Evolutionary conservation across 2,888 invertebrate species (phyloP).

Genomic region (Drosophila kuntzei): DNA sequence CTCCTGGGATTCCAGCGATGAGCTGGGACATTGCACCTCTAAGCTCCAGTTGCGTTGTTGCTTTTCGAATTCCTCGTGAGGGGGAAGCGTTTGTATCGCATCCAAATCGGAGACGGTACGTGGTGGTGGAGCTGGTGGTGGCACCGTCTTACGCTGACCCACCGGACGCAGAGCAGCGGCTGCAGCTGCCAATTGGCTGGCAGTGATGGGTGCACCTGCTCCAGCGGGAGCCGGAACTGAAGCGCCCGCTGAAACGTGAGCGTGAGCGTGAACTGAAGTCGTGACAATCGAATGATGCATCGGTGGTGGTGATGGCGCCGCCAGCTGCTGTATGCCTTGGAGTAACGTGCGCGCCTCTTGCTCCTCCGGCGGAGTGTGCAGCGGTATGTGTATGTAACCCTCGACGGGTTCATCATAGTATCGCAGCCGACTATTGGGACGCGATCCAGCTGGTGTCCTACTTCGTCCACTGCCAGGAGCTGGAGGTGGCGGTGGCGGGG

Average conservation of each 20-base stretch:
- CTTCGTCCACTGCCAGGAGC: conserved; percentile 78
- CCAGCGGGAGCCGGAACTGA: conserved; percentile 23
- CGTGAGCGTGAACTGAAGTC: conserved; percentile 15
- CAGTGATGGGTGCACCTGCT: conserved; percentile 70
- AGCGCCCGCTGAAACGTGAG: conserved; percentile 25
- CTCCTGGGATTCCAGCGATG: conserved; percentile 87
- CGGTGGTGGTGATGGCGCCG: conserved; percentile 71
- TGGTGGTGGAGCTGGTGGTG: conserved; percentile 33
- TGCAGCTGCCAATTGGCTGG: conserved; percentile 74
- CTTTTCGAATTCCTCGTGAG: conserved; percentile 71
- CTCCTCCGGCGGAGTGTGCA: conserved; percentile 91
- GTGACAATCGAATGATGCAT: conserved; percentile 18
- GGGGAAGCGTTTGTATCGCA: conserved; percentile 87
- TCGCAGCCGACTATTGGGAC: conserved; percentile 85
- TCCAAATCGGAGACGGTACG: conserved; percentile 85
- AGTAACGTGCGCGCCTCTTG: conserved; percentile 85
- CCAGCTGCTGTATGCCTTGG: conserved; percentile 80
- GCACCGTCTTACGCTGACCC: conserved; percentile 36
- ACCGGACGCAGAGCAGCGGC: conserved; percentile 75
- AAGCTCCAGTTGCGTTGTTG: conserved; percentile 82
- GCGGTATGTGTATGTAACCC: conserved; percentile 89
- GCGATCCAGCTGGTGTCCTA: conserved; percentile 84
- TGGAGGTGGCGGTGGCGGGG: conserved; percentile 66
- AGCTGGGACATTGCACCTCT: conserved; percentile 83
- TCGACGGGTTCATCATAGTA: conserved; percentile 89